Evolutionary conservation across 2,797 vertebrate species (phyloP).

Genomic region (Onychomys leucogaster): DNA sequence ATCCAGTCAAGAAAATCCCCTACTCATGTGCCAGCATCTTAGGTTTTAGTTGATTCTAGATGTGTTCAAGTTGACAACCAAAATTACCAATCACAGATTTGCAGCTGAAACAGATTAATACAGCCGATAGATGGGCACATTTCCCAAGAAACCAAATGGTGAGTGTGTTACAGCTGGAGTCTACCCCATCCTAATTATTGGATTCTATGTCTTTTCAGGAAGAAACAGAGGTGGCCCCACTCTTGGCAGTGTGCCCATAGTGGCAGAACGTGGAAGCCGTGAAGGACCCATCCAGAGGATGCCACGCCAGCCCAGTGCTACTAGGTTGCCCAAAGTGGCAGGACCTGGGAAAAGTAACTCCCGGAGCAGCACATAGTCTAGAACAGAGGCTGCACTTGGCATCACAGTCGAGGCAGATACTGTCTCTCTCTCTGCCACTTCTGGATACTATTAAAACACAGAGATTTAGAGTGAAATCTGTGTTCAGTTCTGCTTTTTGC

Average conservation of each 20-base stretch:
- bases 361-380: constrained; percentile 88
- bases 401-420: not conserved
- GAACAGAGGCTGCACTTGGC: not conserved
- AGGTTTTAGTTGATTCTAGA: not conserved
- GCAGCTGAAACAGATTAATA: not conserved
- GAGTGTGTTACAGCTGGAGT: not conserved
- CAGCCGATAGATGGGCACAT: not conserved
- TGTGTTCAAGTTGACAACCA: not conserved
- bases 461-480: not conserved
- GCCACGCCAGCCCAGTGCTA: constrained; percentile 94
- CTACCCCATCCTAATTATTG: not conserved
- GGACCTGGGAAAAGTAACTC: constrained; percentile 91
- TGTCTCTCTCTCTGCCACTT: not conserved
- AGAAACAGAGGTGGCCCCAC: constrained; percentile 89
- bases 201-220: constrained; percentile 85
- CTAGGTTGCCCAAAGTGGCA: constrained; percentile 91
- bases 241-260: constrained; percentile 78
- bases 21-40: not conserved
- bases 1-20: not conserved
- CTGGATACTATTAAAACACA: not conserved
- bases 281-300: constrained; percentile 93
- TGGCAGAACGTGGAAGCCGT: constrained; percentile 89
- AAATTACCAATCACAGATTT: not conserved
- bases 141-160: not conserved
- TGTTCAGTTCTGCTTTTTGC: not conserved